Conservation (phyloP, 2,113 vertebrate genomes). For the Conger conger region DNA sequence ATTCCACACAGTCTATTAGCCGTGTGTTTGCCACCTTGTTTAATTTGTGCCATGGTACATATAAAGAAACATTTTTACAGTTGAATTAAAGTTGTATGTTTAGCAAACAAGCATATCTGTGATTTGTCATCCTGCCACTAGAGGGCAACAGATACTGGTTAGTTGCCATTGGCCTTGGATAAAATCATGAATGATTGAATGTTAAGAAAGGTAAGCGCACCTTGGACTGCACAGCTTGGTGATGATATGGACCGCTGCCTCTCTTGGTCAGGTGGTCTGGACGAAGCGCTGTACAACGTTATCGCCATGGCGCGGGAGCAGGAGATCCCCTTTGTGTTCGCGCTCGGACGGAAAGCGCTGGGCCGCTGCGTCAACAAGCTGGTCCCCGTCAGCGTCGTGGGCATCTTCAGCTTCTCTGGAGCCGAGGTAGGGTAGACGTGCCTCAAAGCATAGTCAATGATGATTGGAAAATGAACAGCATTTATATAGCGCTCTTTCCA, state of each 20-base stretch:
- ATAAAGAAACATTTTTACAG: background rate
- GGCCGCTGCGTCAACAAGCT: constrained; percentile 97
- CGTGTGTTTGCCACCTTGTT: too few relatives aligned
- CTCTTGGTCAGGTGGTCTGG: constrained; percentile 82
- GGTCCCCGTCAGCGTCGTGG: constrained; percentile 95
- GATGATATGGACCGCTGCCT: background rate
- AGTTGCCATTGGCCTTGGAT: background rate
- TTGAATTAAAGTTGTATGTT: background rate
- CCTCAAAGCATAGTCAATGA: background rate
- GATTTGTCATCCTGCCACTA: background rate
- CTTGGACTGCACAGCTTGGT: background rate
- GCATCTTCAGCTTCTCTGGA: constrained; percentile 94
- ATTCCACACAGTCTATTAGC: too few relatives aligned
- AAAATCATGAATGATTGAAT: background rate
- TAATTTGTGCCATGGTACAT: background rate
- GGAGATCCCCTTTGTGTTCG: constrained; percentile 97
- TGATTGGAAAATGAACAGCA: too few relatives aligned
- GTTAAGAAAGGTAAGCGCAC: background rate
- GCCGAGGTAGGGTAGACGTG: constrained; percentile 80
- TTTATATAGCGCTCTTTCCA: too few relatives aligned
- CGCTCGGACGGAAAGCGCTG: constrained; percentile 91
- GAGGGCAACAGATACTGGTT: background rate
- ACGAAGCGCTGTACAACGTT: constrained; percentile 95
- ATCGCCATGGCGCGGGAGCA: constrained; percentile 98
- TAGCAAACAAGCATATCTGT: background rate